Evolutionary conservation across 2,797 vertebrate genomes (phyloP).

Genomic region (Argyrosomus regius): DNA sequence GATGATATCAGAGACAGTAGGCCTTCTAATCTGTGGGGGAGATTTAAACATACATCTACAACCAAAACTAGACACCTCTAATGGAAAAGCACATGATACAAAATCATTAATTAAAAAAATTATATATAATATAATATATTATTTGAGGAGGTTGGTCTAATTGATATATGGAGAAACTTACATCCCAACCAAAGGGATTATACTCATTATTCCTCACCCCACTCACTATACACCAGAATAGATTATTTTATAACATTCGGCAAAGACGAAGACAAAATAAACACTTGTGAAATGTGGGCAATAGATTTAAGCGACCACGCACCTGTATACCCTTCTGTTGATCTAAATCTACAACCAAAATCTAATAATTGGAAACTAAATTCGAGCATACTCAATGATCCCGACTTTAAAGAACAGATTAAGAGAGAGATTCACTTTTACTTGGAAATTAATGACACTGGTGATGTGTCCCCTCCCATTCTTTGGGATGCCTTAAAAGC

Average conservation of each 20-base stretch:
- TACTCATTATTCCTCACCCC: too few relatives aligned
- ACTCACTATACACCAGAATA: neutral
- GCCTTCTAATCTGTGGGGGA: too few relatives aligned
- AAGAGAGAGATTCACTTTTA: conserved; percentile 16
- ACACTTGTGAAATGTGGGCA: conserved; percentile 19
- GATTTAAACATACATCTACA: too few relatives aligned
- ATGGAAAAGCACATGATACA: too few relatives aligned
- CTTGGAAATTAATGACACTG: conserved; percentile 18
- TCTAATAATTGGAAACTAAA: conserved; percentile 39
- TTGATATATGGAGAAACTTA: too few relatives aligned
- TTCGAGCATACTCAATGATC: conserved; percentile 31
- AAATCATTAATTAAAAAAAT: too few relatives aligned
- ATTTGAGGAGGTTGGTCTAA: too few relatives aligned
- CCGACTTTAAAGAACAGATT: conserved; percentile 15
- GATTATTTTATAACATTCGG: conserved; percentile 7
- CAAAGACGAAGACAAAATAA: conserved; percentile 2
- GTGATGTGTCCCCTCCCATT: neutral
- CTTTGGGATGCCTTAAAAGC: too few relatives aligned
- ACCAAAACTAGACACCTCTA: too few relatives aligned
- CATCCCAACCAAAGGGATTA: too few relatives aligned
- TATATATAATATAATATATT: too few relatives aligned
- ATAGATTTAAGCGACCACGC: conserved; percentile 37
- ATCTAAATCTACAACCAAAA: conserved; percentile 1
- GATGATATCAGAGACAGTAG: too few relatives aligned
- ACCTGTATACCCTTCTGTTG: conserved; percentile 25